These are phyloP conservation scores for Eulemur mongoz DNA, from an alignment of 2,797 vertebrate genomes.

Conservation along the genomic window DNA sequence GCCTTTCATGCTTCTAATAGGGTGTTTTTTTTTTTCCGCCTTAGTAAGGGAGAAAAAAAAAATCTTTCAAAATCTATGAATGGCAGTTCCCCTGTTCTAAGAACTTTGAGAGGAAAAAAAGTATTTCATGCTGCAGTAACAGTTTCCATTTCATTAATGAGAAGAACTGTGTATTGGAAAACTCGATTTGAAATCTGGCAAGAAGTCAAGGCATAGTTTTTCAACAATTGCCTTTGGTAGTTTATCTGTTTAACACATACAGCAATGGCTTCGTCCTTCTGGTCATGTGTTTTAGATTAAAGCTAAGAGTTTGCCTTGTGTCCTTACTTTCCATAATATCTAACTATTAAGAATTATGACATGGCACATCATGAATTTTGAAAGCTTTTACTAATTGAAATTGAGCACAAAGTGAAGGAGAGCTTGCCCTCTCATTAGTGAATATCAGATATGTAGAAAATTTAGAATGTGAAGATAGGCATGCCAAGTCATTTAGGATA, in stretches of 20 bases:
- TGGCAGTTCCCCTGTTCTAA: not conserved
- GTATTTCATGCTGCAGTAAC: not conserved
- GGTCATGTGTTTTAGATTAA: not conserved
- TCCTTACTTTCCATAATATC: not conserved
- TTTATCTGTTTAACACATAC: not conserved
- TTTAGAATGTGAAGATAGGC: not conserved
- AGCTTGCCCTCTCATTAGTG: not conserved
- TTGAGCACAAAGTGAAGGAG: not conserved
- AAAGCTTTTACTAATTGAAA: slow-evolving; percentile 25
- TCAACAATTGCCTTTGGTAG: not conserved
- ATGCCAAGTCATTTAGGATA: not conserved
- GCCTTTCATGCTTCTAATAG: slow-evolving; percentile 4
- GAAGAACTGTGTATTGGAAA: not conserved
- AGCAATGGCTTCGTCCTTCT: not conserved
- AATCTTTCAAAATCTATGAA: not conserved
- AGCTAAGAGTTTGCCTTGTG: not conserved
- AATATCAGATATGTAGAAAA: not conserved
- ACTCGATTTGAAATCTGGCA: slow-evolving; percentile 57
- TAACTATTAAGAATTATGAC: not conserved
- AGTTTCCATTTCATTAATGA: slow-evolving; percentile 58
- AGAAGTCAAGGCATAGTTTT: not conserved
- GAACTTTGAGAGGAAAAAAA: not conserved
- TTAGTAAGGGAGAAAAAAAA: slow-evolving; percentile 60
- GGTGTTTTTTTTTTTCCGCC: not conserved
- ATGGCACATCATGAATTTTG: not conserved